phyloP scores from a whole-genome alignment of 2,113 vertebrate species.

The Pedetes capensis region DNA sequence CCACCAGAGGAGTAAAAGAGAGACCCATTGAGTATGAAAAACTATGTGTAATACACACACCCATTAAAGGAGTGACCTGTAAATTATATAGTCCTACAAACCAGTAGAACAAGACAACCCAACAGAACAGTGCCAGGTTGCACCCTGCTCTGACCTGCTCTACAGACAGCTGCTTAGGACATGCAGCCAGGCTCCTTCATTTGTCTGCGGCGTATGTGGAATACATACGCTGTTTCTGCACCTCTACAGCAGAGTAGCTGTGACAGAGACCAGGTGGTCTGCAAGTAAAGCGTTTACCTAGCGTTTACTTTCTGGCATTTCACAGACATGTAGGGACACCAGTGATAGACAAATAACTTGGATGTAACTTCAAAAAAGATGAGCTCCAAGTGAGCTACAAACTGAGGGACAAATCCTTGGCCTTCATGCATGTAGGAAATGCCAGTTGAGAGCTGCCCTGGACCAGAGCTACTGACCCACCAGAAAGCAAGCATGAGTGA shows the following conservation, averaged over 20 bases:
- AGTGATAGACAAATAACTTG: neutral
- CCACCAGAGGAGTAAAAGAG: neutral
- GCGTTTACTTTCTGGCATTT: neutral
- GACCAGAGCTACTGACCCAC: fast-evolving
- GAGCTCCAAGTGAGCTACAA: neutral
- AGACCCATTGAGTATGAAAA: neutral
- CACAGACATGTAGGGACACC: no score
- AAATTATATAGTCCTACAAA: neutral
- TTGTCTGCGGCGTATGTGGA: neutral
- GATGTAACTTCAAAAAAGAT: neutral
- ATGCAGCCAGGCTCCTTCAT: no score
- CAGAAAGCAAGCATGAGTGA: neutral
- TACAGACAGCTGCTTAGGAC: neutral
- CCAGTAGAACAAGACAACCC: neutral
- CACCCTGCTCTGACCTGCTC: neutral
- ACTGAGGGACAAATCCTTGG: no score
- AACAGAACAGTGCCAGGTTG: neutral
- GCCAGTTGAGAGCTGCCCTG: neutral
- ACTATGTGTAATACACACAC: neutral
- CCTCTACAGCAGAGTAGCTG: neutral
- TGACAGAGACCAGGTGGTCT: neutral
- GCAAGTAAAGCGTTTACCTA: no score
- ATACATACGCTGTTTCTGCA: neutral
- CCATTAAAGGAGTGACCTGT: neutral
- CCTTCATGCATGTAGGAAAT: neutral